Percentiles rank a stretch among this genome's conserved stretches.
Evolutionary conservation across 2,888 invertebrate genomes (phyloP).

Genomic region (Apomyelois bistriatella): DNA sequence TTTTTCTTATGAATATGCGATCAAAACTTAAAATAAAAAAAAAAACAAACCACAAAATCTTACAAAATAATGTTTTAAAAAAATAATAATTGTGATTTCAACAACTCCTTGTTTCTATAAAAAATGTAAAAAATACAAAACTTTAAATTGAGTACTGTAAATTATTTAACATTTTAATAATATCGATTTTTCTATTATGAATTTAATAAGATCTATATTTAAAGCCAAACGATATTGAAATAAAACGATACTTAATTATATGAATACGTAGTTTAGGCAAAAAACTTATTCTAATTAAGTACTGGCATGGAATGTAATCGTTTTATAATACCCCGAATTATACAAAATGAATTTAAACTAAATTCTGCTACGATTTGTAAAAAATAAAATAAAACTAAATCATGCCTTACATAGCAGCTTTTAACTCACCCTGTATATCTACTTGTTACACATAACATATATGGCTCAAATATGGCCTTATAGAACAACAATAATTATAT

Average conservation of each 20-base stretch:
- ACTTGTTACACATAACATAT: slow-evolving; percentile 13
- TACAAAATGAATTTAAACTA: background rate
- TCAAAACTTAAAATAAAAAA: background rate
- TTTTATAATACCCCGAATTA: slow-evolving; percentile 14
- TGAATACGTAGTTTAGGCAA: background rate
- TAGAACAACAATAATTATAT: slow-evolving; percentile 15
- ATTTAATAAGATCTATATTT: background rate
- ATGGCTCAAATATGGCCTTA: slow-evolving; percentile 23
- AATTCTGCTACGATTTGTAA: background rate
- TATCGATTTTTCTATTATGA: too few species aligned
- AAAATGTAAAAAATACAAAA: background rate
- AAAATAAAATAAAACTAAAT: background rate
- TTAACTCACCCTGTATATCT: slow-evolving; percentile 7
- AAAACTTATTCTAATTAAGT: slow-evolving; percentile 46
- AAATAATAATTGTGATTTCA: background rate
- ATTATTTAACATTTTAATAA: too few species aligned
- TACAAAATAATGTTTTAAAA: background rate
- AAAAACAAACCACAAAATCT: background rate
- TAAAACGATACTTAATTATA: background rate
- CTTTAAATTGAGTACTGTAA: too few species aligned
- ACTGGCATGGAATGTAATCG: slow-evolving; percentile 54
- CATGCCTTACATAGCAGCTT: background rate
- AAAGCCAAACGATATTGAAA: background rate
- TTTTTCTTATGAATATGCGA: background rate
- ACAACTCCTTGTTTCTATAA: background rate